Base-by-base conservation (phyloP, 2,113 vertebrate species). In the Pagrus major region DNA sequence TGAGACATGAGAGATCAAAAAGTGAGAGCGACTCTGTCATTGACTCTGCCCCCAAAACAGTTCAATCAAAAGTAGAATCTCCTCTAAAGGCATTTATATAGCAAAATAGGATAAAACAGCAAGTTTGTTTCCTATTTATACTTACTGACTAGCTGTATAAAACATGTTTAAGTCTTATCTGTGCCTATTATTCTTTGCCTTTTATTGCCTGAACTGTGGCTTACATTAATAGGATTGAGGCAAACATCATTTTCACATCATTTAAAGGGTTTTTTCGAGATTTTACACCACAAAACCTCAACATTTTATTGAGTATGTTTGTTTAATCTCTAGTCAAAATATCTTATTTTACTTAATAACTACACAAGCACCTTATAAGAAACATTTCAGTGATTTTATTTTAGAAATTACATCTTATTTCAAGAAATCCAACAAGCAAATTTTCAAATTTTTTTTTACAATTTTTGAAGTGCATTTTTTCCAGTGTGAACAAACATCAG, bases 1-100 rank as follows among this genome's bases (percentile, higher is more conserved):
- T 61, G 51, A 78, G 55, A 65, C 33, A 2, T 7, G 61, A 37
- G 21, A 31, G 55, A 76, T 42, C 5, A 31, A 58, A 78, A 55
- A 46, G 37, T 23, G 46, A 71, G n/a, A 54, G 46, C 44, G 0
- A 5, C 12, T 31, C 39, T 58, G 14, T 27, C 46, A 9, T 74
- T 27, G 5, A 1, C 58, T 71, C 68, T n/a, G n/a, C n/a, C n/a
- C n/a, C 52, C 12, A 54, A 29, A 35, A 41, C 27, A 15, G 31
- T 41, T 49, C 6, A 60, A 8, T 52, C 23, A 46, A 0, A 15
- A 11, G 15, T 18, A n/a, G 54, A 70, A 41, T 54, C 16, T 78
- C 35, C 18, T 39, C 23, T 46, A 41, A 64, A 69, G 14, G 66
- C 11, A 16, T 20, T 42, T 31, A 55, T 35, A 35, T 3, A 37